Evolutionary conservation across 2,888 invertebrate genomes (phyloP).

Genomic region (Amphipoea oculea): DNA sequence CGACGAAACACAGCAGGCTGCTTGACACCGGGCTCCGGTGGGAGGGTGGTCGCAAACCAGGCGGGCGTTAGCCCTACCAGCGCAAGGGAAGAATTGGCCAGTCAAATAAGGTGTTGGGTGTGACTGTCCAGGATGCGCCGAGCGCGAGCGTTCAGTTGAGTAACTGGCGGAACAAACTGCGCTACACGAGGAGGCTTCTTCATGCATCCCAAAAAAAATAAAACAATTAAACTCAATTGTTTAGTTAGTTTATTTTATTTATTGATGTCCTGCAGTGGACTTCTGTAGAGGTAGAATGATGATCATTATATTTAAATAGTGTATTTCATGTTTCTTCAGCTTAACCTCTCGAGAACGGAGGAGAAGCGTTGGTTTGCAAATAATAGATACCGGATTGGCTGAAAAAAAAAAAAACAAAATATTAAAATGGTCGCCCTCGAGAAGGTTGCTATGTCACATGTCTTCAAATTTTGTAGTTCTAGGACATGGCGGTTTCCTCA

Average conservation of each 20-base stretch:
- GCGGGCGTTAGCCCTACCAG: too few relatives aligned
- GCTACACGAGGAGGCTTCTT: too few relatives aligned
- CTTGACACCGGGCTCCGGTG: too few relatives aligned
- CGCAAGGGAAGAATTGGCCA: too few relatives aligned
- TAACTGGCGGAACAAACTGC: too few relatives aligned
- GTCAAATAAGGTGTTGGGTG: too few relatives aligned
- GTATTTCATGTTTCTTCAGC: not conserved
- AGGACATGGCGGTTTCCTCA: not conserved
- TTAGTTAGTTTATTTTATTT: not conserved
- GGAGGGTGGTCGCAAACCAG: too few relatives aligned
- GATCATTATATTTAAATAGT: not conserved
- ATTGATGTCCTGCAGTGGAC: not conserved
- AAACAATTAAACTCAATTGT: not conserved
- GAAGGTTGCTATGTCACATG: not conserved
- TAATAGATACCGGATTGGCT: constrained; percentile 73
- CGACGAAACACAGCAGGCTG: too few relatives aligned
- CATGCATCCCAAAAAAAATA: too few relatives aligned
- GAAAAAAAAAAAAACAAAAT: constrained; percentile 49
- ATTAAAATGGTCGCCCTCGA: not conserved
- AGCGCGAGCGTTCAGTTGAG: too few relatives aligned
- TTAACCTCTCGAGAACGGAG: constrained; percentile 69
- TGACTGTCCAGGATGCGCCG: too few relatives aligned
- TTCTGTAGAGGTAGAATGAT: rapidly evolving
- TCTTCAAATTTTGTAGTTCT: not conserved
- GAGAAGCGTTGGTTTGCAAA: constrained; percentile 70